These are phyloP conservation scores for Rapana venosa DNA, from an alignment of 2,888 invertebrate genomes.

Conservation along the genomic window DNA sequence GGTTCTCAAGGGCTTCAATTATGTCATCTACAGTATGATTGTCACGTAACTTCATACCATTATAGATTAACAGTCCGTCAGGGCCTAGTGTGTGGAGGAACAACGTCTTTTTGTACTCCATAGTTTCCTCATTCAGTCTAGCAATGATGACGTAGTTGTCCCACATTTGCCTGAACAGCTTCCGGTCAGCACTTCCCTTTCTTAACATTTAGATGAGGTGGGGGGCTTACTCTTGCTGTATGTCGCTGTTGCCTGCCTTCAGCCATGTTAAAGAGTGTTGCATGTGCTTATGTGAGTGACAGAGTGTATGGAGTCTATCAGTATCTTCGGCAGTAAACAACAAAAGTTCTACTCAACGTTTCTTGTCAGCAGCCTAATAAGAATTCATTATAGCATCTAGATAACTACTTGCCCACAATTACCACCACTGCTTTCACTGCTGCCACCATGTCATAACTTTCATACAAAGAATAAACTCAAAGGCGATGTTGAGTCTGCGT, in stretches of 20 bases:
- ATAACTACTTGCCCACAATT: conserved; percentile 3
- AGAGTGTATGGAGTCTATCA: background rate
- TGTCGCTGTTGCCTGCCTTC: background rate
- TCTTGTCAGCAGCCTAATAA: too few species aligned
- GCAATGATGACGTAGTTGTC: background rate
- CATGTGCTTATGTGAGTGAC: too few species aligned
- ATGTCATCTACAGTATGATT: background rate
- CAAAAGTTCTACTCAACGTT: conserved; percentile 53
- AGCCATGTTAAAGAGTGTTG: background rate
- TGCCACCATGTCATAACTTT: conserved; percentile 12
- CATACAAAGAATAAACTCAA: background rate
- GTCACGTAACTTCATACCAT: conserved; percentile 11
- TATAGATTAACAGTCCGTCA: conserved; percentile 21
- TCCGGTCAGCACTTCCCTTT: background rate
- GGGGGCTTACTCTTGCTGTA: background rate
- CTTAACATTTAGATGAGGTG: conserved; percentile 15
- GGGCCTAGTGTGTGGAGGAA: background rate
- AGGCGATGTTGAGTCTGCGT: too few species aligned
- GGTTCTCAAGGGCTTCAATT: background rate
- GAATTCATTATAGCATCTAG: too few species aligned
- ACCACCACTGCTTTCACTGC: background rate
- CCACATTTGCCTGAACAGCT: conserved; percentile 21
- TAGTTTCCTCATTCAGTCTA: background rate
- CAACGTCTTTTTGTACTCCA: background rate
- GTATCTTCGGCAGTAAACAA: background rate